Evolutionary conservation across 2,797 vertebrate species (phyloP).

Genomic region (Poecile montanus): DNA sequence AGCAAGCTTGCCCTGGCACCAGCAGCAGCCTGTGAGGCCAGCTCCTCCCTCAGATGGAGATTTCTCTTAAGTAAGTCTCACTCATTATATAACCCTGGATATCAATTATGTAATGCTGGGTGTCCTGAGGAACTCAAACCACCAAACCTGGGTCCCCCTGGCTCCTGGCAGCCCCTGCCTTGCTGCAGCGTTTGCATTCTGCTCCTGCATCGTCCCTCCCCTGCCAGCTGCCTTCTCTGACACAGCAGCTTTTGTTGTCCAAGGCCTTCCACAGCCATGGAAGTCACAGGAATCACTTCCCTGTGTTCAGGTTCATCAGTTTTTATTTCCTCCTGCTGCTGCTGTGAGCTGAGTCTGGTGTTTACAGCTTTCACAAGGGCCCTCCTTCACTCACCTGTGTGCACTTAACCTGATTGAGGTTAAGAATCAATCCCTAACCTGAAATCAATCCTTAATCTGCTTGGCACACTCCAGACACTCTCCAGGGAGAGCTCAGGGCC

Average conservation of each 20-base stretch:
- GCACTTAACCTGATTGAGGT: background rate
- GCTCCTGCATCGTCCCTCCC: background rate
- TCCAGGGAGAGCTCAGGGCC: background rate
- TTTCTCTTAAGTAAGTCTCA: background rate
- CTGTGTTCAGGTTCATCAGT: background rate
- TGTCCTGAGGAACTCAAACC: background rate
- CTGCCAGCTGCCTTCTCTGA: background rate
- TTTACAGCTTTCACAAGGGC: background rate
- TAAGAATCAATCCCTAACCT: background rate
- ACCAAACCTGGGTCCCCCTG: background rate
- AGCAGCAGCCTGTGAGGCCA: background rate
- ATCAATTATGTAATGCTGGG: fast-evolving
- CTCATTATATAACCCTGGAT: background rate
- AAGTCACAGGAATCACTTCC: background rate
- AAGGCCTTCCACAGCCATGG: background rate
- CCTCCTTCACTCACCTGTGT: background rate
- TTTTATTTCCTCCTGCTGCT: background rate
- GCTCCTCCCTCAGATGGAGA: background rate
- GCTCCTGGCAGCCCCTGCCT: background rate
- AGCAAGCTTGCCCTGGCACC: background rate
- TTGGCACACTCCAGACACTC: background rate
- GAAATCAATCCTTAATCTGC: background rate
- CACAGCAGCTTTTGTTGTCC: background rate
- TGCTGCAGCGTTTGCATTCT: background rate
- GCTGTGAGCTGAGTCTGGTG: background rate